Base-by-base conservation (phyloP, 2,888 invertebrate species). In the Myathropa florea region DNA sequence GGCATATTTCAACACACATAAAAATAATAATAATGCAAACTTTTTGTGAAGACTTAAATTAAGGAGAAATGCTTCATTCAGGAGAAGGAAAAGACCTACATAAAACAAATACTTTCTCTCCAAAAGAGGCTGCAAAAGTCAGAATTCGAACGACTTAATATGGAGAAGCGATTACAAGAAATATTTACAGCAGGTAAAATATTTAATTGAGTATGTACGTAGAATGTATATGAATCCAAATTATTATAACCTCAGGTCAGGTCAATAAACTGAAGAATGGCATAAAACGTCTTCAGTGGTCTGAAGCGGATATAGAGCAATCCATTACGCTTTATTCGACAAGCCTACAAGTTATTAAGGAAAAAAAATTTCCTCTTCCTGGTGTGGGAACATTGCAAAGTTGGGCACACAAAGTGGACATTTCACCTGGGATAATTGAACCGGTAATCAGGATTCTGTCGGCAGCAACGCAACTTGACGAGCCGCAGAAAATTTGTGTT, bases 371-470 rank as follows among this genome's bases (percentile, higher is more conserved):
- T 67, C 65, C 83, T 33, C 68, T 80, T 70, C 83, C 76, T 39
- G 70, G 55, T 26, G 46, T 79, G 3, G 24, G 71, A 61, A 86
- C 86, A n/a, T n/a, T 61, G 1, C 70, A 87, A 71, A 60, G 60
- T 21, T 83, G 78, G 78, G n/a, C n/a, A n/a, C n/a, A n/a, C n/a
- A n/a, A n/a, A n/a, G 39, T 53, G 14, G 18, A 64, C 4, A 71
- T 65, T 4, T 73, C 53, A 39, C 55, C 65, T 12, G 85, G 77
- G 28, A 77, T 85, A 55, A 68, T 88, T n/a, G 24, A 85, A 7
- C 88, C 88, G 21, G 88, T 81, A 12, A 7, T 88, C 6, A 75
- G 81, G 36, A 78, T 83, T 33, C 9, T 83, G 21, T 36, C 36
- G 3, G 72, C 77, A 57, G 60, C 77, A 23, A 76, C 59, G 0